These are phyloP conservation scores for Halictus quadricinctus DNA, from an alignment of 2,888 invertebrate species.

Conservation along the genomic window DNA sequence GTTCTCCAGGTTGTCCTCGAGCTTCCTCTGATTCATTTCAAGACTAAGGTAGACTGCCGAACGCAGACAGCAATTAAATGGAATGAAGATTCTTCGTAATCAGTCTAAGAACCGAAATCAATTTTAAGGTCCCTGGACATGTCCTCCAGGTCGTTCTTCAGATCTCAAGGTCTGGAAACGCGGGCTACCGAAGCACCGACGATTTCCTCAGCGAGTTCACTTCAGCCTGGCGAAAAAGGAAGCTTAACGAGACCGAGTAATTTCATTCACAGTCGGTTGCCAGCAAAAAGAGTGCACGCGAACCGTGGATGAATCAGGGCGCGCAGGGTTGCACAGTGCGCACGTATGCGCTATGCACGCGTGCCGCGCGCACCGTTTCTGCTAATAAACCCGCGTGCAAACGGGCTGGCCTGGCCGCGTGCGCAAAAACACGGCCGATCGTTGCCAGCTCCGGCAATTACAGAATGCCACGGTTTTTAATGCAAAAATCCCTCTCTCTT, in stretches of 20 bases:
- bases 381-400: slow-evolving; percentile 29
- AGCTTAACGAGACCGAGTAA: slow-evolving; percentile 45
- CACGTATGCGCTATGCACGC: slow-evolving; percentile 19
- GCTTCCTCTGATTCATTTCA: too few relatives aligned
- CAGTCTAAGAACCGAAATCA: too few relatives aligned
- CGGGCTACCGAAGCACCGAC: neutral
- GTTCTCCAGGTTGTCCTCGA: too few relatives aligned
- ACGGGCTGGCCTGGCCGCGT: neutral
- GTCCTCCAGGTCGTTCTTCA: neutral
- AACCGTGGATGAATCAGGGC: slow-evolving; percentile 36
- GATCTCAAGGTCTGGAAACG: neutral
- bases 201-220: neutral
- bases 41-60: too few relatives aligned
- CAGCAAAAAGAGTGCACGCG: slow-evolving; percentile 22
- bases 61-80: too few relatives aligned
- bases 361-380: slow-evolving; percentile 15
- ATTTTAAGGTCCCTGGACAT: neutral
- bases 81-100: too few relatives aligned
- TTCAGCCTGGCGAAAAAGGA: slow-evolving; percentile 25
- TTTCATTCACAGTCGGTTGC: slow-evolving; percentile 52
- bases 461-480: slow-evolving; percentile 64
- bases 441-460: slow-evolving; percentile 73
- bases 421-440: slow-evolving; percentile 39
- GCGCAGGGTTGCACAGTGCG: slow-evolving; percentile 12
- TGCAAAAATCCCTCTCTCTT: slow-evolving; percentile 57